A percentile compares a stretch with the other conserved stretches of the same genome.
Conservation (phyloP, 2,888 invertebrate species). For the Eilema depressum region DNA sequence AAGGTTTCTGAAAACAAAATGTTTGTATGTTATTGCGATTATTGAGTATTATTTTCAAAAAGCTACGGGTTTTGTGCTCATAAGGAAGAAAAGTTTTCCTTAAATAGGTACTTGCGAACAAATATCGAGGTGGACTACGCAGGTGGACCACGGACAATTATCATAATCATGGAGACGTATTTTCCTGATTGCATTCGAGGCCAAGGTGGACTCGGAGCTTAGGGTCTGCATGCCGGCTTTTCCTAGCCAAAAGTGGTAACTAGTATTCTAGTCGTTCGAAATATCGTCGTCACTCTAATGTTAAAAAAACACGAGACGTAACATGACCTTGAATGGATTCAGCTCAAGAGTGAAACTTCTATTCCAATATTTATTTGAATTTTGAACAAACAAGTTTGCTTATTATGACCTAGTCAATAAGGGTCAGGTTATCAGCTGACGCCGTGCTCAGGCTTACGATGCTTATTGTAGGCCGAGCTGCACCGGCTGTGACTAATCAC, state of each 20-base stretch:
- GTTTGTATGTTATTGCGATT: not conserved
- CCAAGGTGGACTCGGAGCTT: too few species aligned
- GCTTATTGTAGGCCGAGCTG: not conserved
- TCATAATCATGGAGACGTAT: too few species aligned
- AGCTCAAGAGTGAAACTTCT: not conserved
- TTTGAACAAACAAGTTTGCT: not conserved
- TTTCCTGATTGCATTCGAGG: too few species aligned
- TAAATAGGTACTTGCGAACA: too few species aligned
- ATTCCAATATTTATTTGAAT: not conserved
- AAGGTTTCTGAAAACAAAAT: constrained; percentile 64
- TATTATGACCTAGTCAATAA: not conserved
- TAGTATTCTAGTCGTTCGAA: not conserved
- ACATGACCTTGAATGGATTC: not conserved
- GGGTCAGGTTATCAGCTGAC: not conserved
- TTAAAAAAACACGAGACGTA: not conserved
- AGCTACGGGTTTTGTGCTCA: not conserved
- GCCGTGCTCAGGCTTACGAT: not conserved
- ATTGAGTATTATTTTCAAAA: too few species aligned
- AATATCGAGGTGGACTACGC: too few species aligned
- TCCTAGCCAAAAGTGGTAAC: too few species aligned
- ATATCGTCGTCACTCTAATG: not conserved
- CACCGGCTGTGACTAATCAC: not conserved
- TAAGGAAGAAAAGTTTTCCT: not conserved
- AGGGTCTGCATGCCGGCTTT: too few species aligned
- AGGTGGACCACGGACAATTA: too few species aligned